These are phyloP conservation scores for Sphaerophoria rueppellii DNA, from an alignment of 2,888 invertebrate genomes.

Conservation along the genomic window DNA sequence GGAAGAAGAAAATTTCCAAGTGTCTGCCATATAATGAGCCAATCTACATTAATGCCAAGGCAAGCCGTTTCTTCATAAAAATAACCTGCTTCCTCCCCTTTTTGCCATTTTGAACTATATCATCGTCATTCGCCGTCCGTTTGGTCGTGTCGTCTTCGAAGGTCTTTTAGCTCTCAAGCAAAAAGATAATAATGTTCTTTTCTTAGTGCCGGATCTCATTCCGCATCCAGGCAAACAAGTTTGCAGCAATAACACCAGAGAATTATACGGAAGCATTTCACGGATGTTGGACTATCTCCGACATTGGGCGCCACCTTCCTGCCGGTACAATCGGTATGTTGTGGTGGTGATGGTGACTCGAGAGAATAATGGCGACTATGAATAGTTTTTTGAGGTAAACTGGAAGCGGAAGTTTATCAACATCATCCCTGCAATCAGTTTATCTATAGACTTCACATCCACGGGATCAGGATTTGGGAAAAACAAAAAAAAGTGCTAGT, in stretches of 20 bases:
- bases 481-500: constrained; percentile 12
- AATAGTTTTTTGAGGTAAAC: constrained; percentile 72
- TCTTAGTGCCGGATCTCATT: constrained; percentile 30
- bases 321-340: neutral
- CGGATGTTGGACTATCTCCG: constrained; percentile 70
- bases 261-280: constrained; percentile 68
- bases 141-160: neutral
- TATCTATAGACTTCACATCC: neutral
- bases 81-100: neutral
- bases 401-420: constrained; percentile 73
- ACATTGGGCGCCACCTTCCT: constrained; percentile 56
- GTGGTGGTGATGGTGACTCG: constrained; percentile 10
- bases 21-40: constrained; percentile 73
- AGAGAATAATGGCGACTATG: constrained; percentile 69
- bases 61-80: constrained; percentile 67
- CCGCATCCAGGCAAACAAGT: constrained; percentile 27
- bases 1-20: constrained; percentile 65
- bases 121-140: constrained; percentile 10
- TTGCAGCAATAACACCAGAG: constrained; percentile 55
- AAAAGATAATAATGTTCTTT: constrained; percentile 71
- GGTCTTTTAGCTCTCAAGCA: constrained; percentile 50
- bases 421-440: constrained; percentile 66
- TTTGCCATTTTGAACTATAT: constrained; percentile 41
- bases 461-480: neutral
- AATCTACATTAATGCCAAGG: constrained; percentile 73